Base-by-base conservation (phyloP, 2,888 invertebrate species). In the Aethes cnicana region DNA sequence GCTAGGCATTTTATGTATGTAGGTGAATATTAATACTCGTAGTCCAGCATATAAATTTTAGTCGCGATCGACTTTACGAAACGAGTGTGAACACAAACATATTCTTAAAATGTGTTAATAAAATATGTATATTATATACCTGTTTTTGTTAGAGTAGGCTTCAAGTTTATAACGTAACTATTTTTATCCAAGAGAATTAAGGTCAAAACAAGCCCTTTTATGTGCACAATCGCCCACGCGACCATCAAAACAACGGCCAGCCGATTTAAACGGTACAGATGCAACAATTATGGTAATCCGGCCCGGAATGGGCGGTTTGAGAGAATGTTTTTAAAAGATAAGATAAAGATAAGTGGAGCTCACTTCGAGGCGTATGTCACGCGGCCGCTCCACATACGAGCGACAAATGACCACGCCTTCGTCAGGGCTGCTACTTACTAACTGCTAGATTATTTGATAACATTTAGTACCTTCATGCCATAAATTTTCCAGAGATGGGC, bases 301-400 rank as follows among this genome's bases (percentile, higher is more conserved):
- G 32, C 43, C 11, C 20, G 11, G 20, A 42, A 30, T 21, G 20
- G 43, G 30, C 26, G 5, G 47, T 21, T 37, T 37, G 18, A 14
- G 18, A 23, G 16, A 47, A 39, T 39, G 47, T 44, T 43, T 43
- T 37, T 25, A 12, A 41, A 36, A 50, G 50, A 50, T 44, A 50
- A 50, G 43, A 25, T 25, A 20, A 23, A 39, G 39, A 39, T 39
- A 25, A 16, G 39, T 39, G 36, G 36, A 43, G 23, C 28, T 35
- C 32, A 21, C 21, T 23, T 21, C 30, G 23, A 14, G 25, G 32
- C 48, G 50, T 32, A 26, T 43, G 50, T 43, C 50, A 37, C 28
- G 14, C n/a, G 30, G 30, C 36, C 23, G 50, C 23, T 21, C 50
- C 21, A 44, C 49, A 37, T 50, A 14, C 36, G 30, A 25, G 37